Percentiles rank a stretch among this genome's conserved stretches.
Conservation (phyloP, 2,113 vertebrate genomes). For the zebrafish (Danio rerio) region DNA sequence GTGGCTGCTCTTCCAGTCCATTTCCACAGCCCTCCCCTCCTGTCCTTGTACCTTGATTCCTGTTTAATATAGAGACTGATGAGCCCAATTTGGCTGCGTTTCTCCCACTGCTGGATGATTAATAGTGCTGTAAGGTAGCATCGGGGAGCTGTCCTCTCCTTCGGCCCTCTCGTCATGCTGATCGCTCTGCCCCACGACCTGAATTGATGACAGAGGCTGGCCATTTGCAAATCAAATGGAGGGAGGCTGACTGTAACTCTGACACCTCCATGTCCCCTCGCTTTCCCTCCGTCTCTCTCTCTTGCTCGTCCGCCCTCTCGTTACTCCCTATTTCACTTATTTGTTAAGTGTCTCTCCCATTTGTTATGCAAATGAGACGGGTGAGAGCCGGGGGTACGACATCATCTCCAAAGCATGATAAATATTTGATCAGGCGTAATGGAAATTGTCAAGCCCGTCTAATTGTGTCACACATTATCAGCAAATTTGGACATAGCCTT, state of each 20-base stretch:
- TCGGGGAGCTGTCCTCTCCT: slow-evolving; percentile 85
- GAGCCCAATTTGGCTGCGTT: slow-evolving; percentile 87
- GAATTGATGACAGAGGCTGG: slow-evolving; percentile 89
- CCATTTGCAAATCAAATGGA: slow-evolving; percentile 97
- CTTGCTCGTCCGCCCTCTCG: slow-evolving; percentile 36
- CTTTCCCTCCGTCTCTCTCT: slow-evolving; percentile 42
- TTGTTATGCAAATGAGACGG: slow-evolving; percentile 94
- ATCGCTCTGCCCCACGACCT: slow-evolving; percentile 67
- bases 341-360: slow-evolving; percentile 75
- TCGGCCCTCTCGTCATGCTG: slow-evolving; percentile 76
- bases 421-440: slow-evolving; percentile 99
- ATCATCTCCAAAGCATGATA: slow-evolving; percentile 94
- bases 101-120: slow-evolving; percentile 85
- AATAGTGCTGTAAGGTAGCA: slow-evolving; percentile 86
- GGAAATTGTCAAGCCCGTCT: slow-evolving; percentile 98
- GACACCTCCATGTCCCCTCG: slow-evolving; percentile 68
- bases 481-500: slow-evolving; percentile 83
- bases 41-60: slow-evolving; percentile 70
- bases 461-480: slow-evolving; percentile 97
- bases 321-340: slow-evolving; percentile 58
- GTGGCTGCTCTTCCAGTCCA: slow-evolving; percentile 1
- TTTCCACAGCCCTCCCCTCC: slow-evolving; percentile 38
- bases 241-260: slow-evolving; percentile 74
- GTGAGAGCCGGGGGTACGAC: slow-evolving; percentile 79
- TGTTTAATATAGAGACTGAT: slow-evolving; percentile 87